phyloP scores from a whole-genome alignment of 2,888 invertebrate genomes.

The Ditula angustiorana region DNA sequence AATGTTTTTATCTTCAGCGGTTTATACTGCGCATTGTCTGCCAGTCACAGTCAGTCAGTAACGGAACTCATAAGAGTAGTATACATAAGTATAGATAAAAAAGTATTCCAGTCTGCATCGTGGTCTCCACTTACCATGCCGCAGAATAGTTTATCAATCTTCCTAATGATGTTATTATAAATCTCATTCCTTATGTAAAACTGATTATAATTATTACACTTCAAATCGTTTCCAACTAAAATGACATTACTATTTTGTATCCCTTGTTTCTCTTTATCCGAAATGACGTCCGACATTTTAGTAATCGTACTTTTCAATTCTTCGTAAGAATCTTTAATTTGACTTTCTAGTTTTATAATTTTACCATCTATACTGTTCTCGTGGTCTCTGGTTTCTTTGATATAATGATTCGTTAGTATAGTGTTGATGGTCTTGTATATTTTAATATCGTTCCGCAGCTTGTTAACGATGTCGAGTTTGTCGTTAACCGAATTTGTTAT shows the following conservation, averaged over 20 bases:
- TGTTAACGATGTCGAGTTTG: constrained; percentile 76
- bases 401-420: constrained; percentile 76
- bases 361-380: constrained; percentile 69
- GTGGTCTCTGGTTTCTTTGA: constrained; percentile 73
- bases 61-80: too few species aligned
- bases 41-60: too few species aligned
- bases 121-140: constrained; percentile 70
- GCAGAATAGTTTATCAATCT: constrained; percentile 77
- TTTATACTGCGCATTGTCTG: too few species aligned
- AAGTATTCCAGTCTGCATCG: too few species aligned
- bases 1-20: too few species aligned
- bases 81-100: too few species aligned
- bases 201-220: constrained; percentile 65
- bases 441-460: constrained; percentile 78
- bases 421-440: constrained; percentile 79
- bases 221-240: constrained; percentile 68
- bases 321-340: constrained; percentile 70
- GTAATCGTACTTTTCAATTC: constrained; percentile 64
- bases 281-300: constrained; percentile 56
- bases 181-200: constrained; percentile 70
- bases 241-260: constrained; percentile 73
- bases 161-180: constrained; percentile 74
- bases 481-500: constrained; percentile 72
- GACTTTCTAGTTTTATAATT: constrained; percentile 68
- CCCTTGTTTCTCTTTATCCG: constrained; percentile 42